Evolutionary conservation across 2,888 invertebrate species (phyloP), one percentile per base, ranked within the genome.

Genomic region (Dicycla oo): DNA sequence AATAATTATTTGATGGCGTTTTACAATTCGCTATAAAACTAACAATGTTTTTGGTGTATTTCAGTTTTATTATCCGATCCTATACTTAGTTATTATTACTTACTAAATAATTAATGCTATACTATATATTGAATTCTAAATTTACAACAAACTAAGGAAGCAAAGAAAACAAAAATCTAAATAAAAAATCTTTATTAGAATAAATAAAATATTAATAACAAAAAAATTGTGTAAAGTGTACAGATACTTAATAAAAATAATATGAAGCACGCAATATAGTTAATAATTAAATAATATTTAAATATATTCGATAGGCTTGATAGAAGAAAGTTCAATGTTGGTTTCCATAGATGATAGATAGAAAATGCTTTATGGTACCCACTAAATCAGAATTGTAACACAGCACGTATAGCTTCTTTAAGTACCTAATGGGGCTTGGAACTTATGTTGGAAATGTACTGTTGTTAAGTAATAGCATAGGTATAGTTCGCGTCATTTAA

Each of bases 161-260:
- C 51, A 66, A 75, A 51, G 38, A 73, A 73, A 62, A 85, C 80
- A 76, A 82, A 82, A 69, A 74, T 74, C 75, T 86, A 83, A 85
- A 88, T 82, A 87, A 89, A 89, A 91, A 89, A 89, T 83, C 80
- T 92, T 92, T 91, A 91, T 90, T 91, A 91, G 88, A 92, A 91
- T 91, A 91, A 88, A 90, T 80, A 86, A 84, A 85, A 82, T 76
- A 86, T 86, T 80, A 82, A 86, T 84, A 90, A 88, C 86, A 88
- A 87, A 87, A 34, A 86, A 87, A 82, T 73, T 56, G 69, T 82
- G 77, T 82, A 81, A 86, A 86, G 75, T 81, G 77, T 81, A 82
- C 81, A 75, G 69, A 80, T 70, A 60, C 49, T 57, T 71, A 85
- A 58, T 60, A 8, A 85, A 76, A 81, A 82, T 82, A 74, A 78